Percentiles rank a stretch among this genome's conserved stretches.
Conservation (phyloP, 37 sponge, comb jelly and placozoan species). For the Ephydatia muelleri region DNA sequence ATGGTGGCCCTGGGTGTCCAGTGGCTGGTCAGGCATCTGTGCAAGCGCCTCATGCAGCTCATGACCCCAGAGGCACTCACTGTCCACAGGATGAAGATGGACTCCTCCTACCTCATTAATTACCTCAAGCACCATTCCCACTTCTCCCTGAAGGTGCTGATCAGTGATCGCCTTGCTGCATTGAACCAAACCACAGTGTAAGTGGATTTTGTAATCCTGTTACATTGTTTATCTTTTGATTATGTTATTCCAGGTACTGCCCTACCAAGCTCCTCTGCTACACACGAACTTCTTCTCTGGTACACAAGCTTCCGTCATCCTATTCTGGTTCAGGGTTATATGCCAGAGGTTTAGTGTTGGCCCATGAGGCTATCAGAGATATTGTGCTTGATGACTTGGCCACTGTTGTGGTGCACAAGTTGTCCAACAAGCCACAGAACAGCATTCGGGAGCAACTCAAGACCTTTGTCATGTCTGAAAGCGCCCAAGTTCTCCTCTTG, state of each 20-base stretch:
- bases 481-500: slow-evolving; percentile 33
- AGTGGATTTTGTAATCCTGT: neutral
- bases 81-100: slow-evolving; percentile 48
- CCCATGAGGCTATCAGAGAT: neutral
- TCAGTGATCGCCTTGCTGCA: slow-evolving; percentile 4
- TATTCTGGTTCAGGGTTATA: slow-evolving; percentile 10
- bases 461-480: slow-evolving; percentile 45
- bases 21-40: slow-evolving; percentile 59
- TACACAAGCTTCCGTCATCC: slow-evolving; percentile 68
- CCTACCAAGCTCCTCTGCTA: slow-evolving; percentile 81
- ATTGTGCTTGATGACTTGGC: neutral
- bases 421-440: neutral
- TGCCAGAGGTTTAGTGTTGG: neutral
- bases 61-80: slow-evolving; percentile 75
- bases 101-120: slow-evolving; percentile 53
- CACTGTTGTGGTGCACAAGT: neutral
- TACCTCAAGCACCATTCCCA: slow-evolving; percentile 86
- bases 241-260: neutral
- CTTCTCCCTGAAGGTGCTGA: slow-evolving; percentile 73
- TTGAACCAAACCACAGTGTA: neutral
- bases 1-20: slow-evolving; percentile 52
- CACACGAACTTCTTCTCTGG: slow-evolving; percentile 80
- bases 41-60: slow-evolving; percentile 71
- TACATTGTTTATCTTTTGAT: neutral
- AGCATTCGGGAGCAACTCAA: slow-evolving; percentile 25